Percentiles rank a stretch among this genome's conserved stretches.
Evolutionary conservation across 2,888 invertebrate genomes (phyloP).

Genomic region (Noctua pronuba): DNA sequence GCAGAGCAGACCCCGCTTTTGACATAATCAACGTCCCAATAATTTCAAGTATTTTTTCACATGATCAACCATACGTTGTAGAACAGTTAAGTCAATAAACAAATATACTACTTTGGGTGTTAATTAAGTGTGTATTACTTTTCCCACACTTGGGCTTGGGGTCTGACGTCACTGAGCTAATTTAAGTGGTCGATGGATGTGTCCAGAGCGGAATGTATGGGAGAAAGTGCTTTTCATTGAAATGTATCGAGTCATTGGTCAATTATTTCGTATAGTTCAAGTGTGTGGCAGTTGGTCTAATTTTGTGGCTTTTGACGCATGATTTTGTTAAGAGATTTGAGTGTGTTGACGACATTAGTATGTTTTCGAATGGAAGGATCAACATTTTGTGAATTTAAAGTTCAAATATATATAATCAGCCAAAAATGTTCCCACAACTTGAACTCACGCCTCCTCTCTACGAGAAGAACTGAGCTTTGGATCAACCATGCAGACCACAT

Average conservation of each 20-base stretch:
- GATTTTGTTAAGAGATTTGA: neutral
- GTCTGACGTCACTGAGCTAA: conserved; percentile 69
- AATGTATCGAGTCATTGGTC: conserved; percentile 54
- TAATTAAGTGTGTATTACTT: conserved; percentile 75
- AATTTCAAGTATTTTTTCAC: conserved; percentile 20
- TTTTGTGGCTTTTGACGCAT: conserved; percentile 12
- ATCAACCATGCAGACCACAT: neutral
- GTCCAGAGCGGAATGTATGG: conserved; percentile 47
- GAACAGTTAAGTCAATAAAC: conserved; percentile 71
- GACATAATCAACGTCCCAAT: neutral
- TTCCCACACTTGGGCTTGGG: conserved; percentile 78
- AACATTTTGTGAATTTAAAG: neutral
- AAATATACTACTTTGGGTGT: conserved; percentile 74
- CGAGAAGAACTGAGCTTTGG: neutral
- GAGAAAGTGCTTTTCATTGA: conserved; percentile 50
- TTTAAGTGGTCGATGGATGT: conserved; percentile 68
- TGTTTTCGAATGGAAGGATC: neutral
- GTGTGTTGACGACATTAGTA: neutral
- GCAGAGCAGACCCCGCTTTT: neutral
- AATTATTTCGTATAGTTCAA: conserved; percentile 41
- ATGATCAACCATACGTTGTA: conserved; percentile 34
- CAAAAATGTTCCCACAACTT: neutral
- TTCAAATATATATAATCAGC: too few relatives aligned
- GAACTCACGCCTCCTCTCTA: neutral
- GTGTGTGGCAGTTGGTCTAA: conserved; percentile 14